Evolutionary conservation across 64 coral and sea anemone genomes (phyloP), one percentile per base, ranked within the genome.

Genomic region (Stichodactyla helianthus): DNA sequence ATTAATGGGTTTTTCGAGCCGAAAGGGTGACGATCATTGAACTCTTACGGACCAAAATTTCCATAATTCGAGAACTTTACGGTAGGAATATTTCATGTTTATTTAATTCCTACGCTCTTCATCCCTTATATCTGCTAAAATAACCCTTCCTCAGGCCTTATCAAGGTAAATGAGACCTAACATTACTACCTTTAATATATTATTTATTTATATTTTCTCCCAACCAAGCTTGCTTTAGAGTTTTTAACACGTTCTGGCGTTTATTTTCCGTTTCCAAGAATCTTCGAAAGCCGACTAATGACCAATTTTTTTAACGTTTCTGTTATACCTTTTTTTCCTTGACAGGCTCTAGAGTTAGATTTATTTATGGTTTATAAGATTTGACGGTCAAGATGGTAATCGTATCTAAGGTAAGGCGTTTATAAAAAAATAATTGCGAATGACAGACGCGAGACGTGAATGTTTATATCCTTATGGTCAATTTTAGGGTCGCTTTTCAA

Each of bases 361-460:
- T 74, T 74, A 31, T 74, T n/a, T 74, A 0, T 31, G 25, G 25
- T 27, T 74, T 27, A 74, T 27, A 13, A 31, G 68, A 74, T 74
- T 74, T 74, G 10, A 8, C 23, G 5, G 7, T 10, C 78, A 81
- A 81, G 78, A 90, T 90, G 89, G 89, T 90, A 71, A 90, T 90
- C 71, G 89, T 90, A 10, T 85, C 89, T 7, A 90, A 90, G 83
- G 89, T 90, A 86, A 79, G 68, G 68, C 68, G 68, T 74, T 74
- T 74, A 28, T 18, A n/a, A 63, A 22, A 1, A 27, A 74, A 74
- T 74, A 74, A 35, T 31, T 31, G 25, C 2, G 10, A 26, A 31
- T 74, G n/a, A 74, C 68, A 27, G n/a, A 0, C 25, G 12, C 68
- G 68, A 25, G 68, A 74, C 10, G 10, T 8, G 7, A 74, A 74